Evolutionary conservation across 2,888 invertebrate genomes (phyloP).

Genomic region (Globia sparganii): DNA sequence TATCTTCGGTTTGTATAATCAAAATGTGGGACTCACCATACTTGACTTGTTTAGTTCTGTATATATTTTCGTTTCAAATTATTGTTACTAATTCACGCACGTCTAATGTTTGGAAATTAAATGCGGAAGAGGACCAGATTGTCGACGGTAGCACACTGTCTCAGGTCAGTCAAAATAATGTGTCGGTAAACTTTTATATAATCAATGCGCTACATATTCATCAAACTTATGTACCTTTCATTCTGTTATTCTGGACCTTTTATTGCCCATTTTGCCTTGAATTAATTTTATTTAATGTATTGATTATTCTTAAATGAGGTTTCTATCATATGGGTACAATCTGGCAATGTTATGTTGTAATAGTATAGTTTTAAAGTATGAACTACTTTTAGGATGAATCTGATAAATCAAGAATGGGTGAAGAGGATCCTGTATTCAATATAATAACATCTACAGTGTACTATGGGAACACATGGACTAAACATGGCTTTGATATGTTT

Average conservation of each 20-base stretch:
- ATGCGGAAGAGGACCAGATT: constrained; percentile 93
- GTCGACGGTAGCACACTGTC: constrained; percentile 91
- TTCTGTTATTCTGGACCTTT: constrained; percentile 66
- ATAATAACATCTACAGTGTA: constrained; percentile 94
- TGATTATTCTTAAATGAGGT: constrained; percentile 20
- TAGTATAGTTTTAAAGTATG: constrained; percentile 27
- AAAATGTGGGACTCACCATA: constrained; percentile 91
- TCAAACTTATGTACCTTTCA: constrained; percentile 69
- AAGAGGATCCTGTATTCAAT: constrained; percentile 93
- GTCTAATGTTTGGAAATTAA: constrained; percentile 95
- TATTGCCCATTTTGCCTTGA: constrained; percentile 73
- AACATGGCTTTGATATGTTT: constrained; percentile 92
- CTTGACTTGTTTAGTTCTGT: constrained; percentile 92
- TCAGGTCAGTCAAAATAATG: constrained; percentile 83
- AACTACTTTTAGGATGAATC: constrained; percentile 82
- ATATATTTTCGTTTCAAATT: constrained; percentile 93
- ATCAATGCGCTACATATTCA: constrained; percentile 75
- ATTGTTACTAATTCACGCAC: constrained; percentile 94
- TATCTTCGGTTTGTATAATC: constrained; percentile 76
- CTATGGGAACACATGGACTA: constrained; percentile 92
- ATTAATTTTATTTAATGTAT: constrained; percentile 61
- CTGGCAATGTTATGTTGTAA: constrained; percentile 14
- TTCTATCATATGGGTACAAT: constrained; percentile 41
- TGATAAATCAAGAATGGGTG: constrained; percentile 84
- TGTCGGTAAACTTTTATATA: constrained; percentile 79